Base-by-base conservation (phyloP, 1,140 invertebrate genomes). In the Conus betulinus region DNA sequence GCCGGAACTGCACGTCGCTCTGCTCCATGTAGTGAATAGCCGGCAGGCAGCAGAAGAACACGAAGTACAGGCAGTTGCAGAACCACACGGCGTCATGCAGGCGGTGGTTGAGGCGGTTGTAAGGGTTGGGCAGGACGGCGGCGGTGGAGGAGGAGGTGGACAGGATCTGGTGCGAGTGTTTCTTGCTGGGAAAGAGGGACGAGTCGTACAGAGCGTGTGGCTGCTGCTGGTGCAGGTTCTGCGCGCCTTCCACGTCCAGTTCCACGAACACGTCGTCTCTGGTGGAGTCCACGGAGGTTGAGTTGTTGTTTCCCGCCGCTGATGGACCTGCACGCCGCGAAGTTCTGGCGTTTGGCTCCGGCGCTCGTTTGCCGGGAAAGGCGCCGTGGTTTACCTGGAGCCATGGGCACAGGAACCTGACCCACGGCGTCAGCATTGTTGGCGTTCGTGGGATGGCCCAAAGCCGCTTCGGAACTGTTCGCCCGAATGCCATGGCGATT, bases 41-140 rank as follows among this genome's bases (percentile, higher is more conserved):
- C 17, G 89, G 89, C 79, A 90, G 55, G 27, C 89, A 90, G 81
- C 89, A 90, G 79, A 90, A 85, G 76, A 90, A 88, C 17, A 90
- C 85, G 53, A 90, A 88, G 27, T 87, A 88, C 11, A 90, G 27
- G 39, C 89, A 90, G 23, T 79, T 81, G 5, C 83, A 57, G n/a
- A 84, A 88, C 87, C 87, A 88, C 25, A 88, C 39, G 25, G 83
- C 52, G 11, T 63, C 57, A 53, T 90, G 89, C 11, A 90, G 27
- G 8, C 60, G 81, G 57, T 90, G 89, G 87, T 90, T 90, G n/a
- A 90, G 25, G 27, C 55, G 78, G 84, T 90, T 90, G 87, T 88
- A 90, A 60, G 89, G 89, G 53, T 90, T n/a, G 39, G 89, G 89
- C 25, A 90, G n/a, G 23, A 88, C 88, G 55, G 20, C 60, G 39